Percentiles rank a stretch among this genome's conserved stretches.
Conservation (phyloP, 2,797 vertebrate genomes). For the Xenops minutus region DNA sequence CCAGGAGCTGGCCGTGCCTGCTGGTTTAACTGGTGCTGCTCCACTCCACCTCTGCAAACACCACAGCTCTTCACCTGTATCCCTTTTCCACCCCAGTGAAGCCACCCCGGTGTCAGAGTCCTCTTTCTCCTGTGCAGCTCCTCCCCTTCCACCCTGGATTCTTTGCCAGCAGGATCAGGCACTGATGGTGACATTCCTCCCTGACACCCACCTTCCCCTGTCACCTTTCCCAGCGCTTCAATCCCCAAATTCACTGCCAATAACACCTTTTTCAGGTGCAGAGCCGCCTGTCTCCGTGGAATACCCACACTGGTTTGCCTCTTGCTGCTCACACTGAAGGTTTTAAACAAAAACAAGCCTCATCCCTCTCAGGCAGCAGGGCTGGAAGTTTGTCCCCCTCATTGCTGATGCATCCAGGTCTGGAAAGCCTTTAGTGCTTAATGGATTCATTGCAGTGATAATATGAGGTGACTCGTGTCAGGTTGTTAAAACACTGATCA, state of each 20-base stretch:
- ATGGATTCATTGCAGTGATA: slow-evolving; percentile 67
- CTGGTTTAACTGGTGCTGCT: neutral
- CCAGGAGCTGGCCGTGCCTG: neutral
- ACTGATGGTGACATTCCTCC: rapidly evolving
- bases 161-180: neutral
- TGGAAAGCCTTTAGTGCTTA: slow-evolving; percentile 57
- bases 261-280: rapidly evolving
- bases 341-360: neutral
- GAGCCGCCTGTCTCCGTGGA: rapidly evolving
- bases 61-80: neutral
- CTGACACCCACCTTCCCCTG: neutral
- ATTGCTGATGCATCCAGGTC: slow-evolving; percentile 1
- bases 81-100: neutral
- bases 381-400: slow-evolving; percentile 13
- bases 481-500: slow-evolving; percentile 70
- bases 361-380: neutral
- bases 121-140: neutral
- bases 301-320: neutral
- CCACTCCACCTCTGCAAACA: neutral
- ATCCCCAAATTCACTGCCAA: rapidly evolving
- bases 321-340: neutral
- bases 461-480: slow-evolving; percentile 63
- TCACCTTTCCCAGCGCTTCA: neutral
- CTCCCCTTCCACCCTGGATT: neutral
- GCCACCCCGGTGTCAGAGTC: rapidly evolving